A percentile compares a stretch with the other conserved stretches of the same genome.
phyloP scores from a whole-genome alignment of 53 echinoderm and acorn worm genomes.

The Zoroaster sp. region DNA sequence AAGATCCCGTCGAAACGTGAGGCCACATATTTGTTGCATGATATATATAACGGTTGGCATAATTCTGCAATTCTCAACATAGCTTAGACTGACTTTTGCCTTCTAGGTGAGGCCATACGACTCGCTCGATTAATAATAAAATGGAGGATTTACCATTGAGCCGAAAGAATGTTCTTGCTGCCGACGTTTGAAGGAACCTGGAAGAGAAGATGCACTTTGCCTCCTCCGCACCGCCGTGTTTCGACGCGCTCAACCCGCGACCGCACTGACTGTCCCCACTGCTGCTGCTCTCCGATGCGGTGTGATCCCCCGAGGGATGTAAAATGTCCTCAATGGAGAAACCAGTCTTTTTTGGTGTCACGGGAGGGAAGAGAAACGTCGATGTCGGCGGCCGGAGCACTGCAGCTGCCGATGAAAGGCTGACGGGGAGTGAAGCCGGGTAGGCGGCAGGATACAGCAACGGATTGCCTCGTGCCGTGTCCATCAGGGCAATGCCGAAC shows the following conservation, averaged over 20 bases:
- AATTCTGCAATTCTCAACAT: no score
- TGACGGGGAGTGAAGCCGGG: constrained; percentile 13
- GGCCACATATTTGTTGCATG: no score
- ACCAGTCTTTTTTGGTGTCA: constrained; percentile 19
- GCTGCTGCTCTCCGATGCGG: background rate
- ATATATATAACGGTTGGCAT: no score
- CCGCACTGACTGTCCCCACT: background rate
- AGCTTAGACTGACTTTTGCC: no score
- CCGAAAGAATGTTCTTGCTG: constrained; percentile 41
- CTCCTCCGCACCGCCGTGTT: constrained; percentile 3
- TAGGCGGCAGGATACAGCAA: constrained; percentile 21
- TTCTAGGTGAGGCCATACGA: background rate
- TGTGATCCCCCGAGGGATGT: background rate
- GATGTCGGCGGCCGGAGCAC: background rate
- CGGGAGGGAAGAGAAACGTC: background rate
- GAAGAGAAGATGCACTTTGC: constrained; percentile 29
- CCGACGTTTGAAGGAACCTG: constrained; percentile 33
- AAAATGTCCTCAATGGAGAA: constrained; percentile 64
- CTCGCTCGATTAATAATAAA: background rate
- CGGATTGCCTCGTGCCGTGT: constrained; percentile 49
- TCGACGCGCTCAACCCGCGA: background rate
- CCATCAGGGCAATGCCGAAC: constrained; percentile 40
- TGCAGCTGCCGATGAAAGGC: background rate
- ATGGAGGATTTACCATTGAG: constrained; percentile 14
- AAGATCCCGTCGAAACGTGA: no score